These are phyloP conservation scores for Drosophila triauraria DNA, from an alignment of 1,140 invertebrate genomes.

Conservation along the genomic window DNA sequence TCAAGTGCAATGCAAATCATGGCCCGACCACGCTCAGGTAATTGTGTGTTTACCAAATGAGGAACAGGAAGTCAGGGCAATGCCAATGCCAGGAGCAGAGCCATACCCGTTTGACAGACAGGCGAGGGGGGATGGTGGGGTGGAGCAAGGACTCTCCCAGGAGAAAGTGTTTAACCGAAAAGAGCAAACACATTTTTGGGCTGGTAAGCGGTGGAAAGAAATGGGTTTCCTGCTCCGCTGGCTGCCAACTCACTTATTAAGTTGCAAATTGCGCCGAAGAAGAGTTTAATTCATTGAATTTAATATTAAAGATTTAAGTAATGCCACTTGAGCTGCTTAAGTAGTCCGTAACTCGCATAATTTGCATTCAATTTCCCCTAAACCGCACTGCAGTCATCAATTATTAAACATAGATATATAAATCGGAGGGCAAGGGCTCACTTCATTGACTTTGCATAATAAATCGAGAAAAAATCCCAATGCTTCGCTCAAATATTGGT, in stretches of 20 bases:
- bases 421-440: constrained; percentile 10
- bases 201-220: constrained; percentile 19
- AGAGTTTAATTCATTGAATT: neutral
- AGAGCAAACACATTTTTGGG: constrained; percentile 64
- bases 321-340: too few relatives aligned
- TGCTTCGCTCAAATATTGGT: constrained; percentile 36
- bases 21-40: constrained; percentile 68
- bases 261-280: neutral
- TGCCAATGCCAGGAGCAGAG: constrained; percentile 42
- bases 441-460: constrained; percentile 39
- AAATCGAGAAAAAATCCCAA: constrained; percentile 26
- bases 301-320: neutral
- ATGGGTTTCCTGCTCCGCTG: constrained; percentile 17
- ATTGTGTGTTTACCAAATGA: constrained; percentile 72
- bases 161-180: constrained; percentile 48
- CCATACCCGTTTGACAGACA: neutral
- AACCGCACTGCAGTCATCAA: constrained; percentile 17
- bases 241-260: constrained; percentile 28
- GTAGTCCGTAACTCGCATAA: neutral
- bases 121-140: neutral
- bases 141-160: neutral
- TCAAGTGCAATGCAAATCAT: constrained; percentile 81
- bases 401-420: constrained; percentile 12
- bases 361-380: neutral
- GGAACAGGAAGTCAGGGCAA: constrained; percentile 42